Percentiles rank a stretch among this genome's conserved stretches.
Conservation (phyloP, 2,888 invertebrate species). For the Chrysolina americana region DNA sequence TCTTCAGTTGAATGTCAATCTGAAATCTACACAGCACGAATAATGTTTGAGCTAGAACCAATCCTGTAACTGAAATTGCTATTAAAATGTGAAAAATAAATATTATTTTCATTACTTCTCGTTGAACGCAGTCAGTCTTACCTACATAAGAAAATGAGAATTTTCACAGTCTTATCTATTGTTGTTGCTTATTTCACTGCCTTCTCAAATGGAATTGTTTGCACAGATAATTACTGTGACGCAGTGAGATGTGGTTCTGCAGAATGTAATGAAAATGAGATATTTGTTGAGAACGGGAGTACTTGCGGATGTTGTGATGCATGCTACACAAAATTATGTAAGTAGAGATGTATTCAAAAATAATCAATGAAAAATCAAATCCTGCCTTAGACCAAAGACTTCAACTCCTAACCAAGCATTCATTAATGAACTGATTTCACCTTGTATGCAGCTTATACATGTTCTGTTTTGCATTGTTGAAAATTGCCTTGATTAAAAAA, state of each 20-base stretch:
- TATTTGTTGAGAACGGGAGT: slow-evolving; percentile 35
- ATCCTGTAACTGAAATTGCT: background rate
- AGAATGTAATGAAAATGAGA: slow-evolving; percentile 26
- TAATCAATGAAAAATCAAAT: too few species aligned
- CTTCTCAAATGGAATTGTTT: slow-evolving; percentile 8
- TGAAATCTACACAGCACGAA: too few species aligned
- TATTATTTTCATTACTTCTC: background rate
- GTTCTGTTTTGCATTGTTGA: too few species aligned
- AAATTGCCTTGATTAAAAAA: too few species aligned
- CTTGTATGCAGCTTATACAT: too few species aligned
- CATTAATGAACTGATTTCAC: too few species aligned
- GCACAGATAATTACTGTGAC: slow-evolving; percentile 25
- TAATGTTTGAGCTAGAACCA: background rate
- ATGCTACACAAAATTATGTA: slow-evolving; percentile 40
- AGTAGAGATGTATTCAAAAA: slow-evolving; percentile 32
- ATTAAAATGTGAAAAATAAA: background rate
- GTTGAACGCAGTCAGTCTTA: background rate
- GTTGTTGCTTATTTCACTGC: background rate
- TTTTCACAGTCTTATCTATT: background rate
- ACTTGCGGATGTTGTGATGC: slow-evolving; percentile 39
- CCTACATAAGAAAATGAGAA: background rate
- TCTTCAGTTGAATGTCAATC: too few species aligned
- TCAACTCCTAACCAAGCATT: too few species aligned
- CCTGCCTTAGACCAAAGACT: too few species aligned
- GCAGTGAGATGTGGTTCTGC: background rate